Base-by-base conservation (phyloP, 2,797 vertebrate genomes). In the Schizopygopsis pylzovi region DNA sequence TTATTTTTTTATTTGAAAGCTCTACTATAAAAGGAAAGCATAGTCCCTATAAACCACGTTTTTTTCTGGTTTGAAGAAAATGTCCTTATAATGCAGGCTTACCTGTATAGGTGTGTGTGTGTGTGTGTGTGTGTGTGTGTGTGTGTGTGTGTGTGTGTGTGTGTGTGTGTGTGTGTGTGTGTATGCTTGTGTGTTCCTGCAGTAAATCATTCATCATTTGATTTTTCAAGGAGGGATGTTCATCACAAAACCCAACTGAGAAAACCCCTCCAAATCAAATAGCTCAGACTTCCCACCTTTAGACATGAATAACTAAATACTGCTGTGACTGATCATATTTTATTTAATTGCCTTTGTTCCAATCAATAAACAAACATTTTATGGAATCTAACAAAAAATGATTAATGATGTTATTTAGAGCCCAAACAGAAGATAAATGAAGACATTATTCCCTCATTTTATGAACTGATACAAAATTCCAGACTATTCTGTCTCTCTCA, bases 351-450 rank as follows among this genome's bases (percentile, higher is more conserved):
- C 37, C 68, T 56, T 54, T 75, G 43, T 61, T 56, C 68, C 86
- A 87, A 81, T 84, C 86, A 87, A 87, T 87, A 81, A 54, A 83
- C 79, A 87, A 84, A 81, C 45, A 37, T 73, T 65, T 79, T 79
- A 79, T 75, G 41, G 33, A 73, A 80, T 75, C 56, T 73, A 79
- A 63, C 77, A 72, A 81, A 87, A 77, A 80, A 84, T 83, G 82
- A 87, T 87, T 56, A 81, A 87, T 80, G 82, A 39, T 81, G 76
- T 81, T 84, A 83, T 80, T 75, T 84, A 45, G 20, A 18, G 45
- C 15, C 47, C 20, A 84, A 81, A 81, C 49, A 43, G 67, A 87
- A 87, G 86, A 84, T 75, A 80, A 84, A 87, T 84, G 86, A 75
- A 83, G 77, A 80, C 77, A 84, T 87, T 84, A 87, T 81, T 47